A percentile compares a stretch with the other conserved stretches of the same genome.
Evolutionary conservation across 2,797 vertebrate genomes (phyloP).

Genomic region (Neostethus bicornis): DNA sequence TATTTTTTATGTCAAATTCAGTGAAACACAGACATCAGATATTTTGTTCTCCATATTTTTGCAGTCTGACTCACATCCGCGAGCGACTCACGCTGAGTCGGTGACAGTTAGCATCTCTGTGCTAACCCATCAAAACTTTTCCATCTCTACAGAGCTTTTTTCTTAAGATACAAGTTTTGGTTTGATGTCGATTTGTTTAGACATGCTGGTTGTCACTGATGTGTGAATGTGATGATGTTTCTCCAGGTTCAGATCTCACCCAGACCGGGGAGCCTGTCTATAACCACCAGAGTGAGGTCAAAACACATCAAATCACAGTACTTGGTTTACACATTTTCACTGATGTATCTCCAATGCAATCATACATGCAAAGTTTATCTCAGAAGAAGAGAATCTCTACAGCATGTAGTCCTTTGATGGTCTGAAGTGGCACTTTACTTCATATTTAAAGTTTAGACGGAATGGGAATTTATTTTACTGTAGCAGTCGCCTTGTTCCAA

Average conservation of each 20-base stretch:
- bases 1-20: background rate
- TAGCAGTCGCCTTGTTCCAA: conserved; percentile 28
- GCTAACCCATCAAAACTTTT: conserved; percentile 48
- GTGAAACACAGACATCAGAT: background rate
- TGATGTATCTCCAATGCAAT: conserved; percentile 6
- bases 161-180: background rate
- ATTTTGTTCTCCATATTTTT: background rate
- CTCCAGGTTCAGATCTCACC: conserved; percentile 9
- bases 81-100: background rate
- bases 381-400: conserved; percentile 36
- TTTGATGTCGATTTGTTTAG: conserved; percentile 9
- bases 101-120: conserved; percentile 46
- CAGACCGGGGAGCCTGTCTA: conserved; percentile 14
- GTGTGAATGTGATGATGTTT: conserved; percentile 13
- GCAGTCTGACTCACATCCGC: background rate
- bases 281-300: conserved; percentile 42
- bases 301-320: conserved; percentile 44
- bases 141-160: conserved; percentile 47
- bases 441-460: conserved; percentile 56
- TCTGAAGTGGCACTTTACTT: conserved; percentile 58
- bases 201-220: conserved; percentile 7
- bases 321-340: conserved; percentile 27
- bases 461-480: conserved; percentile 40
- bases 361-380: conserved; percentile 32
- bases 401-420: conserved; percentile 50